Conservation (phyloP, 2,888 invertebrate genomes). For the Xylophagus ater region DNA sequence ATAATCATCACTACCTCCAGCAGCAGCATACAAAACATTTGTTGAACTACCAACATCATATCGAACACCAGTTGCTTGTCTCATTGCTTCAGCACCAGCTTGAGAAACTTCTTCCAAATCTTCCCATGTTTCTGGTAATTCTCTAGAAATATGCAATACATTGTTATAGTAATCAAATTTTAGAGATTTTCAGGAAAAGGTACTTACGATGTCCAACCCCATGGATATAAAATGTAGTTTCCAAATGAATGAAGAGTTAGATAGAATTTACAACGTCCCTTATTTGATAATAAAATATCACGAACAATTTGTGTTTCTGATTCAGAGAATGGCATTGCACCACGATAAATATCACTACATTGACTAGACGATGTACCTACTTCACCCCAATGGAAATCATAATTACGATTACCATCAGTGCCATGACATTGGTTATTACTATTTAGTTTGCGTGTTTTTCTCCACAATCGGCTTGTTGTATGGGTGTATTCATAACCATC, state of each 20-base stretch:
- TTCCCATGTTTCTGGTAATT: slow-evolving; percentile 36
- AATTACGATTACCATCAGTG: slow-evolving; percentile 60
- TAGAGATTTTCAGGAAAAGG: neutral
- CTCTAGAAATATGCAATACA: slow-evolving; percentile 19
- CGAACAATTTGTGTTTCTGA: slow-evolving; percentile 38
- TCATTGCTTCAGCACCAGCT: slow-evolving; percentile 35
- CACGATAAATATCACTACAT: slow-evolving; percentile 46
- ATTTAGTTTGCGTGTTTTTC: slow-evolving; percentile 51
- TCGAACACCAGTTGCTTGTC: slow-evolving; percentile 27
- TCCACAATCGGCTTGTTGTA: slow-evolving; percentile 40
- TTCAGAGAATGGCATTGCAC: slow-evolving; percentile 46
- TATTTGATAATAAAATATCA: slow-evolving; percentile 16
- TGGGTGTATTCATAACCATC: slow-evolving; percentile 49
- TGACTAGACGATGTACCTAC: slow-evolving; percentile 25
- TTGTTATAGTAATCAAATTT: no score
- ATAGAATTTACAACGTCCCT: slow-evolving; percentile 19
- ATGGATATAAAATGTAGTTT: slow-evolving; percentile 26
- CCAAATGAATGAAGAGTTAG: slow-evolving; percentile 27
- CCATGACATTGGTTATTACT: slow-evolving; percentile 43
- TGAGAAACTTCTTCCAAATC: slow-evolving; percentile 35
- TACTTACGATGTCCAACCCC: slow-evolving; percentile 39
- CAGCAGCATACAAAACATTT: slow-evolving; percentile 42
- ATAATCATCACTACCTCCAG: slow-evolving; percentile 57
- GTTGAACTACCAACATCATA: slow-evolving; percentile 39
- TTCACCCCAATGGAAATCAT: slow-evolving; percentile 51